Evolutionary conservation across 2,113 vertebrate genomes (phyloP).

Genomic region (Podocnemis expansa): DNA sequence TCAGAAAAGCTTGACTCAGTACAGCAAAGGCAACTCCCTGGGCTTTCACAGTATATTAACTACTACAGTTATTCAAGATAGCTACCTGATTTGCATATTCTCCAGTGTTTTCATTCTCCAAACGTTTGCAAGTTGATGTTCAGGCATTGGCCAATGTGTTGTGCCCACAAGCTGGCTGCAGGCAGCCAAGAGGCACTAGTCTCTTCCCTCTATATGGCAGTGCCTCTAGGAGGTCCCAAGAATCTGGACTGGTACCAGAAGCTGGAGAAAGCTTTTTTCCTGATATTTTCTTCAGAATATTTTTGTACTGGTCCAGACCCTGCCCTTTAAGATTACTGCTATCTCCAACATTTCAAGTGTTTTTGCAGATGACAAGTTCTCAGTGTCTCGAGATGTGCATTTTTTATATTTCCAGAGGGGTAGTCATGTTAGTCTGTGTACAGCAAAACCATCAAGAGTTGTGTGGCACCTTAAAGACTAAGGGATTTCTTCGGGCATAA

Average conservation of each 20-base stretch:
- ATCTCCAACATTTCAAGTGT: neutral
- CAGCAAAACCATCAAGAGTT: too few relatives aligned
- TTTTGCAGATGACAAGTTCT: neutral
- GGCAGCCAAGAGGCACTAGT: neutral
- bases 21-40: neutral
- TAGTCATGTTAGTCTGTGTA: too few relatives aligned
- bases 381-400: neutral
- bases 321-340: neutral
- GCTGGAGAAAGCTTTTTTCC: neutral
- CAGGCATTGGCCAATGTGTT: accelerated
- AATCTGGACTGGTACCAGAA: neutral
- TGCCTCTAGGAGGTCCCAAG: neutral
- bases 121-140: neutral
- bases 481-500: too few relatives aligned
- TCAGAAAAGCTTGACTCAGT: neutral
- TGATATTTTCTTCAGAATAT: neutral
- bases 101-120: neutral
- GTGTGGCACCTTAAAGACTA: too few relatives aligned
- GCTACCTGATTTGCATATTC: accelerated
- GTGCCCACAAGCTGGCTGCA: neutral
- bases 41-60: neutral
- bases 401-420: neutral
- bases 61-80: neutral
- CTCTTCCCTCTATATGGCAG: neutral
- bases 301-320: neutral